Base-by-base conservation (phyloP, 2,888 invertebrate genomes). In the Cyclophora albipunctata region DNA sequence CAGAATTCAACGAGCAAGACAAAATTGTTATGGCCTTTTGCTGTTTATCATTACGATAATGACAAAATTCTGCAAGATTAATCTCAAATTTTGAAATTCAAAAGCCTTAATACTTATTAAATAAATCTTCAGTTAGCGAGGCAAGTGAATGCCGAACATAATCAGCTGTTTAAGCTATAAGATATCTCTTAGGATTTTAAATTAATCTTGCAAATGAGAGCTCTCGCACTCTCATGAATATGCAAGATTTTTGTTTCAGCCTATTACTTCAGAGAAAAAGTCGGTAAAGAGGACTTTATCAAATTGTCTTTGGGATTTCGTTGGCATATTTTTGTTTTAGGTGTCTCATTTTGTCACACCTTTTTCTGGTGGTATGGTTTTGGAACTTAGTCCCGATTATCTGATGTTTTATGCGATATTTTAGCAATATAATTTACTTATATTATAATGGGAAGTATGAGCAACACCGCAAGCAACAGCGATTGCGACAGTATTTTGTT, bases 131-230 rank as follows among this genome's bases (percentile, higher is more conserved):
- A 41, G 45, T 54, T 54, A 58, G 49, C 49, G 53, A 48, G 37
- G 4, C 37, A 5, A 37, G 37, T 37, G 37, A 37, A 37, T 51
- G 52, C 44, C 49, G 42, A 52, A 58, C 61, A 59, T 62, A 67
- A 68, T 67, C 65, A 66, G 59, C 61, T 67, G 65, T 58, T 61
- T 63, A 56, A 60, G 57, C 59, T 60, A 64, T 61, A 62, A 63
- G 59, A 51, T 58, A 64, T 59, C 52, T 58, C 61, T 64, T 50
- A 64, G 65, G 62, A 60, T 69, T 66, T 50, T 45, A 64, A 64
- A 71, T 76, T 71, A 72, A 74, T 73, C 69, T 73, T 69, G 71
- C 71, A 70, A 76, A 75, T 75, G 69, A 74, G 71, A 50, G 57
- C 58, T 58, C 50, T 37, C 37, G 37, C 50, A 58, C 57, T 51